Conservation (phyloP, 2,888 invertebrate species). For the Invenusta paracnida region DNA sequence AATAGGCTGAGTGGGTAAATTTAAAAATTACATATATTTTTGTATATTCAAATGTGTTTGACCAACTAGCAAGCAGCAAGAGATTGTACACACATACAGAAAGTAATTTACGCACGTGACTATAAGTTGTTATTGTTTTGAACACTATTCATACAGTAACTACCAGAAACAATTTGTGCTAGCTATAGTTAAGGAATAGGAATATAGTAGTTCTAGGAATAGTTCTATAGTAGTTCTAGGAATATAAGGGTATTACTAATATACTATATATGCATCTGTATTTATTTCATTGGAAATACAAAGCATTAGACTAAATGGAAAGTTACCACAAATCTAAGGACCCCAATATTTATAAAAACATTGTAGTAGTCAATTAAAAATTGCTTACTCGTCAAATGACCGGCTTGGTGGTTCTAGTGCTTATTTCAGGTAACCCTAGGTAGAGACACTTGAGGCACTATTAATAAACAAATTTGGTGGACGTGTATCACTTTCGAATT, state of each 20-base stretch:
- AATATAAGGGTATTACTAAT: neutral
- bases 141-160: neutral
- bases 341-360: neutral
- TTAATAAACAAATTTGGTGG: too few relatives aligned
- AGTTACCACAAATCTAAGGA: neutral
- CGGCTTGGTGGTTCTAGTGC: neutral
- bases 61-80: neutral
- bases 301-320: neutral
- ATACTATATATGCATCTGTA: neutral
- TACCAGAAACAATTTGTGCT: neutral
- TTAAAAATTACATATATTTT: too few relatives aligned
- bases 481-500: too few relatives aligned
- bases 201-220: too few relatives aligned
- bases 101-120: neutral
- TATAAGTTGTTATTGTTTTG: neutral
- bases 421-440: too few relatives aligned
- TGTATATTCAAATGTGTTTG: too few relatives aligned
- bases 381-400: too few relatives aligned
- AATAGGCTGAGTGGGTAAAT: too few relatives aligned
- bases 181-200: neutral
- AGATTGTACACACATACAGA: neutral
- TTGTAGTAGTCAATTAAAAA: neutral
- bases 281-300: neutral
- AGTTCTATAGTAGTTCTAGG: neutral
- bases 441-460: too few relatives aligned